phyloP scores from a whole-genome alignment of 2,888 invertebrate species.

The Sarcophaga rosellei region DNA sequence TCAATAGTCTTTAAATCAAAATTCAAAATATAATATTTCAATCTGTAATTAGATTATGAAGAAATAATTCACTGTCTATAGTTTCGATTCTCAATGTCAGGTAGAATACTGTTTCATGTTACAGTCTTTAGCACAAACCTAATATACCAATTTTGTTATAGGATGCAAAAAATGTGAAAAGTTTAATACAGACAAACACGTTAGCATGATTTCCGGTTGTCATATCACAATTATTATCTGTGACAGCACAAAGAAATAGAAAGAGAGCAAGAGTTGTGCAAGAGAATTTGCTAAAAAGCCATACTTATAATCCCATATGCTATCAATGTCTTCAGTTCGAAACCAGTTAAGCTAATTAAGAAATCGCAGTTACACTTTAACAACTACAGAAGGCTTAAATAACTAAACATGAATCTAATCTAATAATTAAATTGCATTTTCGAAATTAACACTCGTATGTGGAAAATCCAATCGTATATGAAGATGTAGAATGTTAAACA shows the following conservation, averaged over 20 bases:
- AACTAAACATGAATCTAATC: constrained; percentile 61
- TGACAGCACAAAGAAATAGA: constrained; percentile 55
- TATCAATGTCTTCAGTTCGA: constrained; percentile 45
- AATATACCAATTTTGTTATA: no score
- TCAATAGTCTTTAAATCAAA: no score
- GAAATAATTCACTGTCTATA: no score
- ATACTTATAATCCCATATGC: constrained; percentile 13
- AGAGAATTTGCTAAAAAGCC: background rate
- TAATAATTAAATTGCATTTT: constrained; percentile 54
- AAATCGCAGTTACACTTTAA: constrained; percentile 46
- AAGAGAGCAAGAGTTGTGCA: background rate
- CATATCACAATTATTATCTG: constrained; percentile 78
- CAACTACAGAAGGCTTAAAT: constrained; percentile 35
- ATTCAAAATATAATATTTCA: no score
- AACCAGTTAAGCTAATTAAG: constrained; percentile 67
- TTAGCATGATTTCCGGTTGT: constrained; percentile 78
- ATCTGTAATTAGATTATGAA: no score
- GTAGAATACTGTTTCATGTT: no score
- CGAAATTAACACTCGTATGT: constrained; percentile 20
- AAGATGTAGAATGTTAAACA: no score
- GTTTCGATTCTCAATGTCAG: no score
- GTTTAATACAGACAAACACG: constrained; percentile 70
- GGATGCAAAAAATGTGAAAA: constrained; percentile 19
- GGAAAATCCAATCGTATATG: background rate
- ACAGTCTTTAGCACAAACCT: no score